Percentiles rank a stretch among this genome's conserved stretches.
phyloP scores from a whole-genome alignment of 2,113 vertebrate genomes.

The Amblyornis subalaris region DNA sequence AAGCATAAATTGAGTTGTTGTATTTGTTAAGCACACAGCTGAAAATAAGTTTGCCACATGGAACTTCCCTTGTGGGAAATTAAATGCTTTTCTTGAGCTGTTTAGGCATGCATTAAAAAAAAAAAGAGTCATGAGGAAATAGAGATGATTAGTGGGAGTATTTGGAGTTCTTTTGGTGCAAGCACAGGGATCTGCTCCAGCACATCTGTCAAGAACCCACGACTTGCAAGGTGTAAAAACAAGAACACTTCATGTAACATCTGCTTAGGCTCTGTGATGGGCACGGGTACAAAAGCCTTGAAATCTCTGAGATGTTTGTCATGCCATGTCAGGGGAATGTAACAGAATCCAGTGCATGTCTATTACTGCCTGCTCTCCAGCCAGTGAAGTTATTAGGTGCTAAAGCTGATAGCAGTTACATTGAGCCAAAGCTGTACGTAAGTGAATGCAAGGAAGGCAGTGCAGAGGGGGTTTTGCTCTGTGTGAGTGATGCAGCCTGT shows the following conservation, averaged over 20 bases:
- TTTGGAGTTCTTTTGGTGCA: neutral
- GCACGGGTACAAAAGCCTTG: neutral
- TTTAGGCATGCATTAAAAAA: neutral
- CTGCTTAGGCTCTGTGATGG: neutral
- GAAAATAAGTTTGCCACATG: constrained; percentile 26
- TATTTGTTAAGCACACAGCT: neutral
- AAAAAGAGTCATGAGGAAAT: neutral
- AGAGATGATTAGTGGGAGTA: neutral
- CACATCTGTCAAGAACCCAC: neutral
- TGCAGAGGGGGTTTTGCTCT: neutral
- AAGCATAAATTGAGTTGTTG: neutral
- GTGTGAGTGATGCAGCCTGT: neutral
- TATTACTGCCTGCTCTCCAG: neutral
- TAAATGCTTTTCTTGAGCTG: neutral
- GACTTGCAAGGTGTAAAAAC: neutral
- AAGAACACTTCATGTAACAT: neutral
- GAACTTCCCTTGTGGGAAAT: constrained; percentile 16
- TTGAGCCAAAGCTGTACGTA: neutral
- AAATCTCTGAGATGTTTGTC: neutral
- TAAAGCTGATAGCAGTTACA: neutral
- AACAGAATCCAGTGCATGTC: neutral
- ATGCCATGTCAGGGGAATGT: neutral
- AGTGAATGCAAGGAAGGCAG: neutral
- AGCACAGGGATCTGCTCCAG: constrained; percentile 3
- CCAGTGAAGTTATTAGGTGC: neutral